Conservation (phyloP, 2,113 vertebrate genomes). For the Periophthalmus modestus region DNA sequence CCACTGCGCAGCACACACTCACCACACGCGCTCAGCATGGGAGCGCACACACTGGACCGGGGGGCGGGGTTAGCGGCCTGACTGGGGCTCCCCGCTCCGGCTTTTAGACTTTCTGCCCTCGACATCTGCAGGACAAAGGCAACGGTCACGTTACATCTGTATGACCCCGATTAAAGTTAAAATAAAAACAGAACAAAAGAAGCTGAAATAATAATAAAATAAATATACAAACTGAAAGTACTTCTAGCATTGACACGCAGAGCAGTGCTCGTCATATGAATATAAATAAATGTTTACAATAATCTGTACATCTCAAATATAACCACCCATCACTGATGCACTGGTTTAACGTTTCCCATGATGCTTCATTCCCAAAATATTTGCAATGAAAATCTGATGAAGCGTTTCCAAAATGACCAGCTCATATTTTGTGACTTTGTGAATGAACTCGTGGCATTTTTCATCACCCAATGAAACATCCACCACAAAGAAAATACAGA, state of each 20-base stretch:
- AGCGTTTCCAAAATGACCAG: background rate
- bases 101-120: slow-evolving; percentile 98
- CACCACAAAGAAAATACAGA: slow-evolving; percentile 23
- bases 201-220: slow-evolving; percentile 32
- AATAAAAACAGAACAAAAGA: slow-evolving; percentile 44
- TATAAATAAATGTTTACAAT: slow-evolving; percentile 60
- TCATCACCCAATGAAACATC: slow-evolving; percentile 33
- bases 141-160: slow-evolving; percentile 82
- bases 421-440: slow-evolving; percentile 15
- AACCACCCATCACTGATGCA: slow-evolving; percentile 9
- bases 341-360: slow-evolving; percentile 14
- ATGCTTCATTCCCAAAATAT: slow-evolving; percentile 50
- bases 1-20: slow-evolving; percentile 81
- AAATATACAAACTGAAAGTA: slow-evolving; percentile 60
- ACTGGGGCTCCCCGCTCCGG: slow-evolving; percentile 91
- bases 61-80: slow-evolving; percentile 88
- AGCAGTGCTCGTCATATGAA: slow-evolving; percentile 55
- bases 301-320: slow-evolving; percentile 49
- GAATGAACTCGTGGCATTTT: slow-evolving; percentile 51
- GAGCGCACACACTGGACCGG: slow-evolving; percentile 72
- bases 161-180: slow-evolving; percentile 16
- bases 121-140: slow-evolving; percentile 99
- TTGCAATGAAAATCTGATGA: background rate
- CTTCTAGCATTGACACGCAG: slow-evolving; percentile 33
- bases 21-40: slow-evolving; percentile 91